phyloP scores from a whole-genome alignment of 2,797 vertebrate genomes.

The Melanogrammus aeglefinus region DNA sequence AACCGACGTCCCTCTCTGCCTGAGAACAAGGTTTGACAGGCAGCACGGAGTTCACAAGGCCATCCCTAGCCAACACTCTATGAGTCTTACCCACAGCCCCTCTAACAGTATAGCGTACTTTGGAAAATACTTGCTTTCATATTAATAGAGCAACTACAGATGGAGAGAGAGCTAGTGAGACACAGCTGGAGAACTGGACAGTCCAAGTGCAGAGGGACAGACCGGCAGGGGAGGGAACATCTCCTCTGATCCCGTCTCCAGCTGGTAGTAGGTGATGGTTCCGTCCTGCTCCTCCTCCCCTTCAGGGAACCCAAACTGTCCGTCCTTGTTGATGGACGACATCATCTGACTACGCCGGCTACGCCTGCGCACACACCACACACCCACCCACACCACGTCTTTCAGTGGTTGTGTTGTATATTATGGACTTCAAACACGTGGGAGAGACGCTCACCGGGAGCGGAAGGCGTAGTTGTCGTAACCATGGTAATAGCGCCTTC shows the following conservation, averaged over 20 bases:
- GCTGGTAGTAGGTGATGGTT: constrained; percentile 79
- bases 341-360: constrained; percentile 76
- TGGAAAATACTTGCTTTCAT: background rate
- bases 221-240: constrained; percentile 78
- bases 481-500: constrained; percentile 81
- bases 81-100: background rate
- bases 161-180: background rate
- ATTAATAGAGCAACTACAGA: background rate
- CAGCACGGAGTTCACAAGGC: no score
- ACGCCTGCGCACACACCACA: constrained; percentile 59
- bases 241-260: constrained; percentile 74
- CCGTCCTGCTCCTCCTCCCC: constrained; percentile 77
- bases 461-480: constrained; percentile 82
- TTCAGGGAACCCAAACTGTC: constrained; percentile 80
- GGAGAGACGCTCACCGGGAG: constrained; percentile 71
- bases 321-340: constrained; percentile 80
- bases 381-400: background rate
- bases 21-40: no score
- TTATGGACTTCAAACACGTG: background rate
- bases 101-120: background rate
- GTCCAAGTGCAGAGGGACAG: background rate
- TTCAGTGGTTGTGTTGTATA: no score
- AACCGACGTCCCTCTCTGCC: no score
- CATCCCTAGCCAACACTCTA: background rate
- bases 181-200: background rate